Evolutionary conservation across 2,888 invertebrate species (phyloP).

Genomic region (Epirrhoe tristata): DNA sequence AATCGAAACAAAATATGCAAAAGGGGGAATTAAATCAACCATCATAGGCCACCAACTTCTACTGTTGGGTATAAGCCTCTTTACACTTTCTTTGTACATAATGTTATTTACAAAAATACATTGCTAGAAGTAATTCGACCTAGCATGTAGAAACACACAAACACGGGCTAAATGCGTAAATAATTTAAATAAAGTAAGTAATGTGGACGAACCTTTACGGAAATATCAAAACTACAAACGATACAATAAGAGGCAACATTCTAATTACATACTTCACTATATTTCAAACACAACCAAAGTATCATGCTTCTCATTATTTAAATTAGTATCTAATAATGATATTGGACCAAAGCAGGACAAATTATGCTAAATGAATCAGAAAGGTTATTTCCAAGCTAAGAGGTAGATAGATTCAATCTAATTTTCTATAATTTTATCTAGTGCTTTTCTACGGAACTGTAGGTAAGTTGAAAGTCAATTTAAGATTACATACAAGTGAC

Average conservation of each 20-base stretch:
- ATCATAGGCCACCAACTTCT: not conserved
- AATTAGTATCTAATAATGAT: not conserved
- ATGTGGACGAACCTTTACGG: slow-evolving; percentile 8
- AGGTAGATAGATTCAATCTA: not conserved
- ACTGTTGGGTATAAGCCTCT: not conserved
- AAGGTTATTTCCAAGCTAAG: not conserved
- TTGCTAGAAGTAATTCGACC: not conserved
- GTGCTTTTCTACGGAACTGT: not conserved
- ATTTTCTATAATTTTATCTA: not conserved
- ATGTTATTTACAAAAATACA: not conserved
- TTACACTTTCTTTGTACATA: not conserved
- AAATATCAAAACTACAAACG: not conserved
- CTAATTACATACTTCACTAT: not conserved
- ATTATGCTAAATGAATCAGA: not conserved
- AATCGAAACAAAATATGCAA: not conserved
- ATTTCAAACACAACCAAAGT: slow-evolving; percentile 8
- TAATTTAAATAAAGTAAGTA: not conserved
- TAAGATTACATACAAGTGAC: not conserved
- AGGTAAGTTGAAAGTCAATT: not conserved
- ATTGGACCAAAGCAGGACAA: not conserved
- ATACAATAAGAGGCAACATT: not conserved
- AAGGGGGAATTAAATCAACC: not conserved
- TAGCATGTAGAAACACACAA: not conserved
- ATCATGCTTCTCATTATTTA: slow-evolving; percentile 1
- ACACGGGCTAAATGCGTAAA: not conserved